phyloP scores from a whole-genome alignment of 1,140 invertebrate genomes.

The Rhopalosiphum padi region DNA sequence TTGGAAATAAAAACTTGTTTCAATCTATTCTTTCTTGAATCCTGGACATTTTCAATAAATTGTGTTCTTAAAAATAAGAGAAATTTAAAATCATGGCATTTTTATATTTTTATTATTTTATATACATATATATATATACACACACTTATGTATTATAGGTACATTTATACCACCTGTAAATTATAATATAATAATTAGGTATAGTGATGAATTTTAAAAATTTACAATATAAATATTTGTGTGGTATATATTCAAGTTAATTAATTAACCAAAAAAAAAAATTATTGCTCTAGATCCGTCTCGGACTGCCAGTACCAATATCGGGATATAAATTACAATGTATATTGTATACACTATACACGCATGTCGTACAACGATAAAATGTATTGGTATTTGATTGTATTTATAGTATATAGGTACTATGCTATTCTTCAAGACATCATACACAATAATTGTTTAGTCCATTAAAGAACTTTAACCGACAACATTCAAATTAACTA shows the following conservation, averaged over 20 bases:
- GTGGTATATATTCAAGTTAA: neutral
- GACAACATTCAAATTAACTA: neutral
- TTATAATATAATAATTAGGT: neutral
- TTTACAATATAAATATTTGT: neutral
- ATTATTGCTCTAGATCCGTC: neutral
- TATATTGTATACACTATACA: too few species aligned
- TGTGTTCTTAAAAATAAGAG: neutral
- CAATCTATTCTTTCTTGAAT: neutral
- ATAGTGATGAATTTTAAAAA: neutral
- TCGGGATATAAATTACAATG: neutral
- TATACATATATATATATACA: too few species aligned
- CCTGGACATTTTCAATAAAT: too few species aligned
- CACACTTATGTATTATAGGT: neutral
- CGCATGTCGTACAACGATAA: neutral
- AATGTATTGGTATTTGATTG: neutral
- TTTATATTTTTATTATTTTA: neutral
- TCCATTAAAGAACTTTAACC: conserved; percentile 18
- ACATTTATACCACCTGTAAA: neutral
- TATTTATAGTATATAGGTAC: neutral
- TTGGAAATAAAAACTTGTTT: neutral
- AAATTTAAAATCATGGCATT: too few species aligned
- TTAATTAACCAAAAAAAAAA: too few species aligned
- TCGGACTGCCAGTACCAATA: neutral
- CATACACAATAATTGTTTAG: neutral
- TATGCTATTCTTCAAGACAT: neutral